Base-by-base conservation (phyloP, 2,797 vertebrate species). In the Menidia menidia region DNA sequence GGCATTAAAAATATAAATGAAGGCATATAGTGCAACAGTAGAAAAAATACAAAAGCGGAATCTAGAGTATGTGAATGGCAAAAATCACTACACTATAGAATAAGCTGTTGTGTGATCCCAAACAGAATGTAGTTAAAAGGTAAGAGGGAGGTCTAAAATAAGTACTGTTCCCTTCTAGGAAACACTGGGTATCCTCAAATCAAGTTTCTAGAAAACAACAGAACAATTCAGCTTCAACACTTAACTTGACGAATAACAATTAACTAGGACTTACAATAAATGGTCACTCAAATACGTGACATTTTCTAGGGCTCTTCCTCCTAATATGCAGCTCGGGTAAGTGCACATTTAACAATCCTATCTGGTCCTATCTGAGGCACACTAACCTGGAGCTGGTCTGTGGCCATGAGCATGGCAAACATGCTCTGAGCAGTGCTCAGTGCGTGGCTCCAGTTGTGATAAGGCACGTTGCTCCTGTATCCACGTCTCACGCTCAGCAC, bases 371-470 rank as follows among this genome's bases (percentile, higher is more conserved):
- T 44, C 39, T 25, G 31, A 55, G 50, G 60, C 31, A 32, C 39
- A 57, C 78, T 58, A 15, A 90, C 86, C 81, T 85, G 75, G 52
- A 89, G 67, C 7, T 73, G 91, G 90, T 94, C 94, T 92, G 96
- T 82, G 93, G 93, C 87, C 94, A 93, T 96, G 35, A 97, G 89
- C 69, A 96, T 94, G 32, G 95, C 96, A 78, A 97, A 97, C 96
- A 97, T 97, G 80, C 95, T 96, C 66, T 96, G 96, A 0, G 95
- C 95, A 0, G 96, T 97, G 75, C 95, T 95, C 60, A 97, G 94
- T 44, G 95, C 96, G 0, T 97, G 96, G 69, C 93, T 95, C 96
- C 96, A 97, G 71, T 97, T 97, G 90, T 97, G 96, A 88, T 96
- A 97, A 71, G 95, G 95, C 25, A 97, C 93, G 0, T 94, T 95